phyloP scores from a whole-genome alignment of 2,113 vertebrate genomes.

The Dolichotis patagonum region DNA sequence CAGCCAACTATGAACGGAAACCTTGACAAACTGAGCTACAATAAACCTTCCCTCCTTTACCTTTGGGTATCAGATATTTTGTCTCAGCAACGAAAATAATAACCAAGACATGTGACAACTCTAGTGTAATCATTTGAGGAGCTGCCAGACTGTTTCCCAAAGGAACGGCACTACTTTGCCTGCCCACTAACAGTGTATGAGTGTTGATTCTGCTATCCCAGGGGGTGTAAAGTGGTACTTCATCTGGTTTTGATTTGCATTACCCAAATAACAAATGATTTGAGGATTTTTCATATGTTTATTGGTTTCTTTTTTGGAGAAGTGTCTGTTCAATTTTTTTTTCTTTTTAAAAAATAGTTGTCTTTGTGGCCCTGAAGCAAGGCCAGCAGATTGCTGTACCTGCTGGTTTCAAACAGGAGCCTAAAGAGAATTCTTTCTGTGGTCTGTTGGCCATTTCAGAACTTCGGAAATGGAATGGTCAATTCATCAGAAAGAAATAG shows the following conservation, averaged over 20 bases:
- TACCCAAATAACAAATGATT: neutral
- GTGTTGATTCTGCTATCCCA: neutral
- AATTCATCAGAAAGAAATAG: no score
- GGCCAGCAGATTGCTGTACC: no score
- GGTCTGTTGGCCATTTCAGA: no score
- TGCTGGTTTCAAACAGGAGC: no score
- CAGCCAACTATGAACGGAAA: neutral
- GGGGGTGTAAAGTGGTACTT: neutral
- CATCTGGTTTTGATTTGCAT: neutral
- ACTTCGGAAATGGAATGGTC: no score
- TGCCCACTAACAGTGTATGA: neutral
- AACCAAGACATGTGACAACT: neutral
- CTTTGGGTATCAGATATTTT: neutral
- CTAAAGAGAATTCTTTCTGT: no score
- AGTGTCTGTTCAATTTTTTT: neutral
- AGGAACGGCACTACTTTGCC: neutral
- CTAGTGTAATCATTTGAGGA: neutral
- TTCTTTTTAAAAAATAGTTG: no score
- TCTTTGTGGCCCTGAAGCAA: no score
- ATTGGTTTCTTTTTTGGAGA: neutral
- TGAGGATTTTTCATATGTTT: neutral
- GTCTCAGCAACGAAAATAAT: neutral
- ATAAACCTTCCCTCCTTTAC: neutral
- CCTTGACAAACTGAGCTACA: neutral
- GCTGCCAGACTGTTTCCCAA: neutral